These are phyloP conservation scores for Ichneumoninae sp. DNA, from an alignment of 2,888 invertebrate species.

Conservation along the genomic window DNA sequence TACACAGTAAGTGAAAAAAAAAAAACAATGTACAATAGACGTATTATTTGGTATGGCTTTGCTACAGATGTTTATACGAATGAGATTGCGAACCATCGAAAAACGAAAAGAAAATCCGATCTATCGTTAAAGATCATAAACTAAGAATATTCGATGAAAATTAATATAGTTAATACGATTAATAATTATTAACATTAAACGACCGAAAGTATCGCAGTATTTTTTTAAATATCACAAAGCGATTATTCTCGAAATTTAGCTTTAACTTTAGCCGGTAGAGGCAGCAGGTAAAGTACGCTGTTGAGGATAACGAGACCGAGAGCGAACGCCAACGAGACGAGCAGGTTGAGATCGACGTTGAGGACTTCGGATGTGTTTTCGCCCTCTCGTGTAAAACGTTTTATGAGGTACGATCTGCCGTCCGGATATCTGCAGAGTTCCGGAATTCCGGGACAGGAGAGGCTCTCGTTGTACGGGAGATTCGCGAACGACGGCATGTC, in stretches of 20 bases:
- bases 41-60: constrained; percentile 56
- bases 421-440: constrained; percentile 89
- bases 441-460: constrained; percentile 83
- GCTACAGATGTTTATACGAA: constrained; percentile 15
- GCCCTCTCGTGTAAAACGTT: constrained; percentile 88
- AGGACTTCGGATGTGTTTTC: constrained; percentile 87
- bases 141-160: background rate
- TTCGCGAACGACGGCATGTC: constrained; percentile 76
- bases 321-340: constrained; percentile 93
- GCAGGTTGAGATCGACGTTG: constrained; percentile 91
- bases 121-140: background rate
- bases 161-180: background rate
- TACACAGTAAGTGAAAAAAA: constrained; percentile 12
- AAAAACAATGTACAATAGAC: constrained; percentile 45
- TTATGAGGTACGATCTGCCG: constrained; percentile 90
- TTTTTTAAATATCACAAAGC: background rate
- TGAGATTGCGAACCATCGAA: background rate
- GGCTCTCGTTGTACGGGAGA: constrained; percentile 85
- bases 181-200: constrained; percentile 2
- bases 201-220: background rate
- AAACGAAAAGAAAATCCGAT: background rate
- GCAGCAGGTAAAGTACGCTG: constrained; percentile 93
- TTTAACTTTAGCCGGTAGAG: constrained; percentile 93
- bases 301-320: constrained; percentile 93
- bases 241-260: constrained; percentile 93